A percentile compares a stretch with the other conserved stretches of the same genome.
Conservation (phyloP, 2,888 invertebrate genomes). For the Andrena bucephala region DNA sequence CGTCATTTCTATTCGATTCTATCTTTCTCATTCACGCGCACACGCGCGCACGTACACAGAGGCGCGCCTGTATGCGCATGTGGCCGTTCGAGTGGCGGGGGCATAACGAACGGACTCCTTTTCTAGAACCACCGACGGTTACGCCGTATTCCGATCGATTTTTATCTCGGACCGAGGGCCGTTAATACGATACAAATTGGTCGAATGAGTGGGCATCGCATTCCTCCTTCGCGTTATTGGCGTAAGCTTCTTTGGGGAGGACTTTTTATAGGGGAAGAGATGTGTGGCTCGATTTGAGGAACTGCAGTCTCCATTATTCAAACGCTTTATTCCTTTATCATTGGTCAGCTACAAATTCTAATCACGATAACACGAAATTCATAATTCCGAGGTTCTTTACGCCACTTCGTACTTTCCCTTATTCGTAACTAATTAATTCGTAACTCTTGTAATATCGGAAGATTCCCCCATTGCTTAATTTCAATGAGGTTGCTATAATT, state of each 20-base stretch:
- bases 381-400: too few species aligned
- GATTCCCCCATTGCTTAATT: too few species aligned
- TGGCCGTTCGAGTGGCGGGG: conserved; percentile 7
- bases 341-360: too few species aligned
- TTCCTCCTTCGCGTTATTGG: background rate
- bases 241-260: background rate
- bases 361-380: too few species aligned
- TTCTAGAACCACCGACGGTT: conserved; percentile 43
- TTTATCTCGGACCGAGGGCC: conserved; percentile 2
- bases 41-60: conserved; percentile 18
- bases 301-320: too few species aligned
- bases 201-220: conserved; percentile 3
- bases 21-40: conserved; percentile 55
- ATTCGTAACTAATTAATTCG: too few species aligned
- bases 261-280: background rate
- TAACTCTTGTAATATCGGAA: too few species aligned
- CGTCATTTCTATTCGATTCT: conserved; percentile 46
- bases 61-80: too few species aligned
- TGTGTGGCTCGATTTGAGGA: background rate
- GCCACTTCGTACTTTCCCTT: too few species aligned
- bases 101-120: conserved; percentile 39
- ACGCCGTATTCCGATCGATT: conserved; percentile 33
- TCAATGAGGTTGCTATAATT: too few species aligned
- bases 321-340: too few species aligned
- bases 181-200: conserved; percentile 43